A percentile compares a stretch with the other conserved stretches of the same genome.
These are phyloP conservation scores for Buphagus erythrorhynchus DNA, from an alignment of 2,797 vertebrate species.

Conservation along the genomic window DNA sequence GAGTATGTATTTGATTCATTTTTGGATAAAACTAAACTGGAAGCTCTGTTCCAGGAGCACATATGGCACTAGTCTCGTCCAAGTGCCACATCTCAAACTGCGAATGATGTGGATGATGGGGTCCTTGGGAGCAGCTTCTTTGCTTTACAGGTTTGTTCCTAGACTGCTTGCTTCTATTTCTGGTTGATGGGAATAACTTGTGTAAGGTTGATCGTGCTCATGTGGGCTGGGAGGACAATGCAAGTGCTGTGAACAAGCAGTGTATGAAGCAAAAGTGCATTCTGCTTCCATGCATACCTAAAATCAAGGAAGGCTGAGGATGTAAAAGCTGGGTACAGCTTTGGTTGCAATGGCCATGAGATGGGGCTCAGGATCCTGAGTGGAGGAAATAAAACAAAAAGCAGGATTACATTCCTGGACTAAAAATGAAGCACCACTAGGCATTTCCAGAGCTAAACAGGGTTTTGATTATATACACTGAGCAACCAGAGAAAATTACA, in stretches of 20 bases:
- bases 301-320: not conserved
- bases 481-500: not conserved
- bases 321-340: not conserved
- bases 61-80: not conserved
- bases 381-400: not conserved
- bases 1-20: not conserved
- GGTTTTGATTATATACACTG: not conserved
- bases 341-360: not conserved
- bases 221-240: not conserved
- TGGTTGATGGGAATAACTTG: not conserved
- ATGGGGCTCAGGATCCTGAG: not conserved
- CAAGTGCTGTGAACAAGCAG: rapidly evolving
- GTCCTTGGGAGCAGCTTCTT: not conserved
- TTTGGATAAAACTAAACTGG: not conserved
- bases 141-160: not conserved
- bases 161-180: not conserved
- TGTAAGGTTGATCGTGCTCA: not conserved
- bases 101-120: not conserved
- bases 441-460: not conserved
- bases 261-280: not conserved
- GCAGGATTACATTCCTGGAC: not conserved
- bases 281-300: not conserved
- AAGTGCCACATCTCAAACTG: not conserved
- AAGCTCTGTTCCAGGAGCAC: not conserved
- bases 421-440: not conserved